phyloP scores from a whole-genome alignment of 2,797 vertebrate genomes.

The Helarctos malayanus region DNA sequence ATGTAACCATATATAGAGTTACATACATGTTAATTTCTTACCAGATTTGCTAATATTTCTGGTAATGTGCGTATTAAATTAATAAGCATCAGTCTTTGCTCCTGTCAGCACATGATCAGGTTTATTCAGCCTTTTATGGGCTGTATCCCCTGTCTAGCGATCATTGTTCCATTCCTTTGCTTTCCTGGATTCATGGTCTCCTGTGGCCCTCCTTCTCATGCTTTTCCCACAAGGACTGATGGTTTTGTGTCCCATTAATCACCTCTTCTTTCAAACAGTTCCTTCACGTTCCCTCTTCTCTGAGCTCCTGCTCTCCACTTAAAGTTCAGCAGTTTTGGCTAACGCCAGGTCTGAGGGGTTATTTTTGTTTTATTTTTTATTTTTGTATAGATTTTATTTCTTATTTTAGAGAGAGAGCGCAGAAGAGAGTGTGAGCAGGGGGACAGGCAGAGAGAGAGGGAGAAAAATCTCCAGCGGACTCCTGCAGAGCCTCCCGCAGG shows the following conservation, averaged over 20 bases:
- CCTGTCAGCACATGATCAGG: neutral
- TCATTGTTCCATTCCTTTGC: neutral
- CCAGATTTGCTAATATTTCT: neutral
- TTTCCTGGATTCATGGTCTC: neutral
- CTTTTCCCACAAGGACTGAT: neutral
- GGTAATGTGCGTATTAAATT: neutral
- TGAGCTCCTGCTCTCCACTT: accelerated
- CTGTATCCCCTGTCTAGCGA: neutral
- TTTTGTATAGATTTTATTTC: neutral
- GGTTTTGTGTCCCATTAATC: neutral
- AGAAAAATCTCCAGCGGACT: neutral
- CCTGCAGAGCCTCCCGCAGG: neutral
- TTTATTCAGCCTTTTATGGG: neutral
- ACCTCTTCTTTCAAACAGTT: neutral
- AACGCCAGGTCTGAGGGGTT: neutral
- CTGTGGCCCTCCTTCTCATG: neutral
- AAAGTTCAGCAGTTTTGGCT: neutral
- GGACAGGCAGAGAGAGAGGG: neutral
- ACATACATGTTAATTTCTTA: neutral
- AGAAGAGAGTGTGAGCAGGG: neutral
- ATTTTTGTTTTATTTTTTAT: neutral
- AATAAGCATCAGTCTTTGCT: neutral
- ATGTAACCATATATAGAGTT: neutral
- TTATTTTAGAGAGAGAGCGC: accelerated
- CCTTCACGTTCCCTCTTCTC: neutral